Evolutionary conservation across 2,888 invertebrate species (phyloP), one percentile per base, ranked within the genome.

Genomic region (Syrphus vitripennis): DNA sequence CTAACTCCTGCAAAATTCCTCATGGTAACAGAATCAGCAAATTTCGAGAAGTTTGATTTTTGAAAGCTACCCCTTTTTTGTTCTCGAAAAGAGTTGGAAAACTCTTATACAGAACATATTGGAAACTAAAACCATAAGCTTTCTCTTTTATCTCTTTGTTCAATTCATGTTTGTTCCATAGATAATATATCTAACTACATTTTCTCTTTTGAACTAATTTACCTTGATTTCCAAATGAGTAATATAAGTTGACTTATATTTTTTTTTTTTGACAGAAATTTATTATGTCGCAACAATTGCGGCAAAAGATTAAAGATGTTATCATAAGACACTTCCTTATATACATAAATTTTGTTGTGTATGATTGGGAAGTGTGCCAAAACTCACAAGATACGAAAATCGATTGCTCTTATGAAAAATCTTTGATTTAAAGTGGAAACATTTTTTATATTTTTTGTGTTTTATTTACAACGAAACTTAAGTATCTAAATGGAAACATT

Each of bases 271-370:
- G 40, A 81, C 57, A 70, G 65, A 82, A 72, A 81, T 81, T 81
- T 81, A 81, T 72, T 81, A 70, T 77, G 86, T 86, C 86, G 81
- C 77, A 77, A 77, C 81, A 86, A 81, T 81, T 86, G 84, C 81
- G 76, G 69, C 72, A 81, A 74, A 84, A 77, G 61, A 86, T 72
- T 84, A 55, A 69, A 81, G 77, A 72, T 74, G 61, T 76, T 48
- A 63, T 71, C 57, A 45, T 74, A 69, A 65, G 61, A 83, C 48
- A 59, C 71, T 57, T 75, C 37, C 50, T 34, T 53, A n/a, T n/a
- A n/a, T n/a, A 16, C 16, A 40, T 55, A 1, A 12, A 63, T 69
- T 72, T 79, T 72, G 65, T 63, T 79, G 50, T 57, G 67, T 50
- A 40, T 50, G 42, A 71, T 53, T 78, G 63, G 53, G 78, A 78